These are phyloP conservation scores for Aquatica leii DNA, from an alignment of 2,888 invertebrate species.

Conservation along the genomic window DNA sequence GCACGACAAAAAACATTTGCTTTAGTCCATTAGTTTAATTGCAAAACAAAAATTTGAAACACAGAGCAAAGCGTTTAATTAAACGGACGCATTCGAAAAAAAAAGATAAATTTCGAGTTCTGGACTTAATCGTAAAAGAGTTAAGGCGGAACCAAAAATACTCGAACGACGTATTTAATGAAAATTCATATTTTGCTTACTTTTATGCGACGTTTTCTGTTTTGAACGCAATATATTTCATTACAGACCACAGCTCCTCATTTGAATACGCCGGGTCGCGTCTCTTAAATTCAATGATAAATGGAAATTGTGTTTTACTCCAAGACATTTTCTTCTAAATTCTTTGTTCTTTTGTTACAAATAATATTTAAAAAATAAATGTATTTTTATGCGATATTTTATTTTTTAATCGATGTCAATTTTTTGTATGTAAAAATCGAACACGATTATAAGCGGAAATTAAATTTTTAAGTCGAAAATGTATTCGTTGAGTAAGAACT, in stretches of 20 bases:
- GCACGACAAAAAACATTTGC: too few relatives aligned
- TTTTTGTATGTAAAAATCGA: neutral
- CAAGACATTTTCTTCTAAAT: slow-evolving; percentile 34
- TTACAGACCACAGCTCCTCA: slow-evolving; percentile 33
- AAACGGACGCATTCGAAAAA: too few relatives aligned
- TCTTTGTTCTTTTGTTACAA: slow-evolving; percentile 35
- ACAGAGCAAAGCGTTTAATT: too few relatives aligned
- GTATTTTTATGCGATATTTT: slow-evolving; percentile 15
- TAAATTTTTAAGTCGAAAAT: slow-evolving; percentile 5
- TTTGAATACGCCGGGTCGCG: slow-evolving; percentile 37
- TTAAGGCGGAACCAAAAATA: too few relatives aligned
- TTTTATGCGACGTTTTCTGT: slow-evolving; percentile 31
- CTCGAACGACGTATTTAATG: slow-evolving; percentile 22
- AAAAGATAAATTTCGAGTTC: too few relatives aligned
- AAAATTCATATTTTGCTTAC: slow-evolving; percentile 34
- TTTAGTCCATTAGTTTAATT: too few relatives aligned
- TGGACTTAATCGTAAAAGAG: too few relatives aligned
- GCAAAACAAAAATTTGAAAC: too few relatives aligned
- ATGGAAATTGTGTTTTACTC: slow-evolving; percentile 37
- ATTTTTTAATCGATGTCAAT: neutral
- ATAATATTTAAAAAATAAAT: slow-evolving; percentile 36
- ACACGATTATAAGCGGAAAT: neutral
- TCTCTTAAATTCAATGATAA: slow-evolving; percentile 38
- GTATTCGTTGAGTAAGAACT: neutral
- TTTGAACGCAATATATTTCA: slow-evolving; percentile 37